A percentile compares a stretch with the other conserved stretches of the same genome.
phyloP scores from a whole-genome alignment of 2,797 vertebrate species.

The Lacerta agilis region DNA sequence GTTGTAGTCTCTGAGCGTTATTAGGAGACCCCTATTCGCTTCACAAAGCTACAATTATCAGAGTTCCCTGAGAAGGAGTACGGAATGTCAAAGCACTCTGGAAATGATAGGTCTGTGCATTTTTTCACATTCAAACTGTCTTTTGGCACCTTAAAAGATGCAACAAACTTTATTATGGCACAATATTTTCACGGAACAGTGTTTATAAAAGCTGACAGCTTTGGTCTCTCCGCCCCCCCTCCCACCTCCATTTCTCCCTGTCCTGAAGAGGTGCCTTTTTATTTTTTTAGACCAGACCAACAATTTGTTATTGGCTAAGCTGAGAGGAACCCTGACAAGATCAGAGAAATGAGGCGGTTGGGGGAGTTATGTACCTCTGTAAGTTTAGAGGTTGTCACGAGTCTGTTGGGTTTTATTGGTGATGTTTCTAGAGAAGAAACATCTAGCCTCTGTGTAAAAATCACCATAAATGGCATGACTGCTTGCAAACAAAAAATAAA shows the following conservation, averaged over 20 bases:
- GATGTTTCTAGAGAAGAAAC: background rate
- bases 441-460: background rate
- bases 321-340: background rate
- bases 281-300: background rate
- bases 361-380: no score
- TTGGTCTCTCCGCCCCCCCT: background rate
- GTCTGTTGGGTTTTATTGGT: background rate
- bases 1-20: no score
- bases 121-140: no score
- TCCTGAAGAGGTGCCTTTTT: background rate
- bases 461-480: constrained; percentile 5
- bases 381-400: background rate
- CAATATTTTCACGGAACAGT: no score
- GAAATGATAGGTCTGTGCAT: no score
- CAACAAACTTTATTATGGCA: no score
- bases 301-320: background rate
- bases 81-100: no score
- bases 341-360: background rate
- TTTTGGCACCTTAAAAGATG: no score
- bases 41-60: no score
- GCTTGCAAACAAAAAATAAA: constrained; percentile 12
- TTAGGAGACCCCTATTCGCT: no score
- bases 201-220: no score
- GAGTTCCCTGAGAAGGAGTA: no score
- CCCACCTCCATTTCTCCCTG: background rate